phyloP scores from a whole-genome alignment of 2,888 invertebrate species.

The Helleia helle region DNA sequence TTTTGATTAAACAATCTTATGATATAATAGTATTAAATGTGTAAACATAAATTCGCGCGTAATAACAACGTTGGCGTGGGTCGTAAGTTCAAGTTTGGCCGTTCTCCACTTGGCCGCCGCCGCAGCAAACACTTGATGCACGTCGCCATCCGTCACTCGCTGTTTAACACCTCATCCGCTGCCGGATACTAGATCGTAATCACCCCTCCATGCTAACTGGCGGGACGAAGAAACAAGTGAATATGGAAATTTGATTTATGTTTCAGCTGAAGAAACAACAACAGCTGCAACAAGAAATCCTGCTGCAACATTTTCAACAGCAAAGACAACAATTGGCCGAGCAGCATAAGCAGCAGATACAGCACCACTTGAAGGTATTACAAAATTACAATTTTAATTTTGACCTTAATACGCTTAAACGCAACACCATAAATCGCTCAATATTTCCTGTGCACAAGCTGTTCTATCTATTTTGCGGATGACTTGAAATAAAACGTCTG shows the following conservation, averaged over 20 bases:
- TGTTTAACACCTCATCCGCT: no score
- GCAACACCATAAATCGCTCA: no score
- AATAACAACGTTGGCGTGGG: conserved; percentile 12
- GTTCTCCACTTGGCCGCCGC: conserved; percentile 17
- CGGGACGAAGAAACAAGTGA: background rate
- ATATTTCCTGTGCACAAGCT: no score
- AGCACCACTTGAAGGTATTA: conserved; percentile 88
- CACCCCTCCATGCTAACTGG: background rate
- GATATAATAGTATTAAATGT: no score
- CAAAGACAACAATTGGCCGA: conserved; percentile 92
- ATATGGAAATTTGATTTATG: conserved; percentile 12
- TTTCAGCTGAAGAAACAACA: conserved; percentile 94
- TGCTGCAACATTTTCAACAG: conserved; percentile 92
- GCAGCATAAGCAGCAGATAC: conserved; percentile 91
- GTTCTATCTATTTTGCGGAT: no score
- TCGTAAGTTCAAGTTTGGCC: conserved; percentile 18
- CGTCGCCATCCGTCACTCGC: no score
- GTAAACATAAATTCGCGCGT: conserved; percentile 1
- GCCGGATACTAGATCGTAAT: no score
- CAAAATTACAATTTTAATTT: no score
- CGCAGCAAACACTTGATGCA: conserved; percentile 17
- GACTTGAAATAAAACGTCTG: no score
- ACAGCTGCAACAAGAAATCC: conserved; percentile 92
- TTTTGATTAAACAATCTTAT: no score
- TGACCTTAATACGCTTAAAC: no score